Base-by-base conservation (phyloP, 2,888 invertebrate genomes). In the Ischnura elegans region DNA sequence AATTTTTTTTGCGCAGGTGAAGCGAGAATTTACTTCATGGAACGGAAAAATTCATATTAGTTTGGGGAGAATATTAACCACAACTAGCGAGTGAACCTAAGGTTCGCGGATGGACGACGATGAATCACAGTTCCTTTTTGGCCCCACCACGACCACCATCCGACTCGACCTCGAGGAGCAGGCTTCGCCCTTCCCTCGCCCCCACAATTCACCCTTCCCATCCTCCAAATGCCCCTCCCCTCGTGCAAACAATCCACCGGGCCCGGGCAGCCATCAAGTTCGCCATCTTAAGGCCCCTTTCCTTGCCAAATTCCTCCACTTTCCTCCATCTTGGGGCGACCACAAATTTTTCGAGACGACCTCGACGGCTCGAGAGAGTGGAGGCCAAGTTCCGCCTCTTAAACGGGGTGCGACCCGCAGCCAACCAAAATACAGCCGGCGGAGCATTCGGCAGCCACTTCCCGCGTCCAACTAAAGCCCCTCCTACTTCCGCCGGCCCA, bases 231-330 rank as follows among this genome's bases (percentile, higher is more conserved):
- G 36, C 76, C 10, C 76, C 36, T 36, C 29, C 16, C 36, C 16
- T 13, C 76, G 36, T 29, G 36, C 76, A 36, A 76, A 76, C 29
- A 76, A 76, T 76, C 36, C 76, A 2, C 29, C 13, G 29, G 13
- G 36, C 66, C 76, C 76, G 29, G 10, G 2, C 36, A 25, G 36
- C 36, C 76, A 76, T 76, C 76, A 76, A 16, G 29, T 36, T 36
- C 76, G 10, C 36, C 76, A 76, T 36, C 76, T 76, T 76, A 29
- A 29, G 29, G 5, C 36, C 29, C 76, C 29, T 76, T 76, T 76
- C 25, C 76, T 76, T 76, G 76, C 76, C 76, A 76, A 76, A 76
- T 76, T 76, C 25, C 76, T 36, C 76, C 36, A 76, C 76, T 76
- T 76, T 76, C 76, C 29, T 29, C 76, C 76, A 29, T 76, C 10